Percentiles rank a stretch among this genome's conserved stretches.
phyloP scores from a whole-genome alignment of 2,888 invertebrate species.

The Seira musarum region DNA sequence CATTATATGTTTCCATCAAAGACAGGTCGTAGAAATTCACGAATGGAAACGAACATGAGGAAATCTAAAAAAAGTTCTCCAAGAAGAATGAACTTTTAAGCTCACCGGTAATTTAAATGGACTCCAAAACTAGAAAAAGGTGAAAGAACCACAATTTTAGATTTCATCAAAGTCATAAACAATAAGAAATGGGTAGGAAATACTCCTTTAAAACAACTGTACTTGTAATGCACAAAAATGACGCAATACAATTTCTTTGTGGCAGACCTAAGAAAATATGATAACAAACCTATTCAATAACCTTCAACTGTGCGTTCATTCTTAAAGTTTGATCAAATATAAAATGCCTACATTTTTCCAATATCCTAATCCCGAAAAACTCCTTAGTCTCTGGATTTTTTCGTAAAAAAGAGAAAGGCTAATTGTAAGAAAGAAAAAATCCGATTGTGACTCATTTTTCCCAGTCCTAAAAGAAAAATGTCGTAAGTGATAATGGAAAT shows the following conservation, averaged over 20 bases:
- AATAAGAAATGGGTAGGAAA: neutral
- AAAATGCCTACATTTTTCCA: neutral
- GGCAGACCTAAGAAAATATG: neutral
- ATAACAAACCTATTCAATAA: neutral
- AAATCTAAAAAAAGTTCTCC: neutral
- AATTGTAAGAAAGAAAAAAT: too few species aligned
- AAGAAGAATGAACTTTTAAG: neutral
- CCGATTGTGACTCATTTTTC: too few species aligned
- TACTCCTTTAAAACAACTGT: neutral
- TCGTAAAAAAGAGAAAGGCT: too few species aligned
- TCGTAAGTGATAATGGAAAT: neutral
- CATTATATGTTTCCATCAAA: conserved; percentile 5
- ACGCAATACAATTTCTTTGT: neutral
- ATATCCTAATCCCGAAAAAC: too few species aligned
- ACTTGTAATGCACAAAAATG: too few species aligned
- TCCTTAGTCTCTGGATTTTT: too few species aligned
- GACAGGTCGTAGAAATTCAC: neutral
- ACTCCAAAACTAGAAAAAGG: neutral
- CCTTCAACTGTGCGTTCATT: neutral
- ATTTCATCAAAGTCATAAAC: conserved; percentile 11
- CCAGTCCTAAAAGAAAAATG: too few species aligned
- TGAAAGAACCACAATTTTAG: neutral
- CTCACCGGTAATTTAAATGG: conserved; percentile 13
- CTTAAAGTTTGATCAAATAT: neutral
- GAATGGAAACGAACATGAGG: neutral